Evolutionary conservation across 2,888 invertebrate genomes (phyloP).

Genomic region (Frankliniella fusca): DNA sequence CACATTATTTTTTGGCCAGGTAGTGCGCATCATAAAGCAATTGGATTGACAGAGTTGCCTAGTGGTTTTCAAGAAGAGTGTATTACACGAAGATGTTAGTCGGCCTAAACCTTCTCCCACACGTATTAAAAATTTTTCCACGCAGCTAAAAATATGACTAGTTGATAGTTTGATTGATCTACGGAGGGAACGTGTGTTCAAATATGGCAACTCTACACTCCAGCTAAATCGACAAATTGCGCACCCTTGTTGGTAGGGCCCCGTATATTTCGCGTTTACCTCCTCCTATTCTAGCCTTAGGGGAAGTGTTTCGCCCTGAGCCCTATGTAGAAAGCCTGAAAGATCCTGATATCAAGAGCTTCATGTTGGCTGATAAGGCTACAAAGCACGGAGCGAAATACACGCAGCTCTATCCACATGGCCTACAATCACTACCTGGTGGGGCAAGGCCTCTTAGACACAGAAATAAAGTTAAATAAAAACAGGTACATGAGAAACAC

Average conservation of each 20-base stretch:
- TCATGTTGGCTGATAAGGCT: conserved; percentile 11
- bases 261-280: conserved; percentile 24
- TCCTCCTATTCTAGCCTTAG: neutral
- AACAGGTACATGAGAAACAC: neutral
- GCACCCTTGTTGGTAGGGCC: conserved; percentile 19
- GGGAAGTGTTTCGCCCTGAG: conserved; percentile 13
- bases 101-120: conserved; percentile 2
- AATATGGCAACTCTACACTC: conserved; percentile 21
- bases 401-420: conserved; percentile 24
- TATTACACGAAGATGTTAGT: neutral
- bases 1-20: neutral
- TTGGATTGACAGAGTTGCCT: conserved; percentile 24
- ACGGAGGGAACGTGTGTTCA: conserved; percentile 1
- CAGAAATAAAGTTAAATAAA: neutral
- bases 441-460: neutral
- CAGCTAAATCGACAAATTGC: conserved; percentile 6
- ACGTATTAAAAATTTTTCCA: neutral
- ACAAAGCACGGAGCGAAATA: conserved; percentile 21
- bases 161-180: neutral
- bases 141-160: neutral
- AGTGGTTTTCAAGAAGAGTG: neutral
- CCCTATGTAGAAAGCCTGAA: neutral
- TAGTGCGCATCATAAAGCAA: neutral
- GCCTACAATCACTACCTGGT: conserved; percentile 18
- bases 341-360: neutral